Evolutionary conservation across 2,888 invertebrate genomes (phyloP).

Genomic region (Pediacus dermestoides): DNA sequence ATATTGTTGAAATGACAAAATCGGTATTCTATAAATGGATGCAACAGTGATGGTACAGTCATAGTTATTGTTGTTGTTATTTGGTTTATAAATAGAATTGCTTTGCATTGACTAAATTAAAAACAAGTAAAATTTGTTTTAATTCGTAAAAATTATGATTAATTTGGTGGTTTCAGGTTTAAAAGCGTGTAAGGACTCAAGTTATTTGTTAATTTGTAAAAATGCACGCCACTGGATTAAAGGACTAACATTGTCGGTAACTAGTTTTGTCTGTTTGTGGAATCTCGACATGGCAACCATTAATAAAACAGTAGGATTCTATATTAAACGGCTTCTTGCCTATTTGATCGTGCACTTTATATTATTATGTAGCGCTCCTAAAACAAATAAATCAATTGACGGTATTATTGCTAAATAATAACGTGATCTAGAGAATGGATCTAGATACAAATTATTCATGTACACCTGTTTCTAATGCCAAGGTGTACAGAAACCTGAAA

Average conservation of each 20-base stretch:
- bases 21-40: too few relatives aligned
- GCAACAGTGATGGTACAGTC: too few relatives aligned
- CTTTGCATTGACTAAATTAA: too few relatives aligned
- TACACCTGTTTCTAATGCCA: slow-evolving; percentile 30
- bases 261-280: slow-evolving; percentile 43
- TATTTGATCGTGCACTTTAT: slow-evolving; percentile 41
- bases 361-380: slow-evolving; percentile 34
- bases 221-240: slow-evolving; percentile 22
- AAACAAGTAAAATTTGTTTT: too few relatives aligned
- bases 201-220: too few relatives aligned
- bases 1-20: slow-evolving; percentile 13
- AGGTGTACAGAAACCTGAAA: slow-evolving; percentile 21
- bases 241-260: slow-evolving; percentile 25
- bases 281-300: slow-evolving; percentile 42
- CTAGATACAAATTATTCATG: slow-evolving; percentile 33
- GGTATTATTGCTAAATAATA: slow-evolving; percentile 40
- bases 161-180: too few relatives aligned
- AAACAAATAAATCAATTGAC: slow-evolving; percentile 41
- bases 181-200: too few relatives aligned
- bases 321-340: slow-evolving; percentile 41
- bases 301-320: slow-evolving; percentile 48
- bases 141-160: too few relatives aligned
- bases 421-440: slow-evolving; percentile 33
- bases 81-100: too few relatives aligned
- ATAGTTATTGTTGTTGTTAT: too few relatives aligned